phyloP scores from a whole-genome alignment of 2,113 vertebrate genomes.

The rabbit (Oryctolagus cuniculus) region mOryCun1.1 NC_091453.1:102764501-102765000 shows the following conservation, averaged over 20 bases:
- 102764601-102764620: background rate
- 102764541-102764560: too few species aligned
- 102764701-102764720: background rate
- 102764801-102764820: background rate
- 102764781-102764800: slow-evolving; percentile 39
- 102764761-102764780: background rate
- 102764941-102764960: slow-evolving; percentile 15
- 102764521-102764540: too few species aligned
- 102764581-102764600: slow-evolving; percentile 14
- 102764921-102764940: slow-evolving; percentile 6
- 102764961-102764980: background rate
- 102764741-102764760: background rate
- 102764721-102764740: background rate
- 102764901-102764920: background rate
- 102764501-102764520: too few species aligned
- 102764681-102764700: background rate
- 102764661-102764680: background rate
- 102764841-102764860: background rate
- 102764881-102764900: background rate
- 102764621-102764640: background rate
- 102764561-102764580: too few species aligned
- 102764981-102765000: background rate
- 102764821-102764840: slow-evolving; percentile 24
- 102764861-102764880: slow-evolving; percentile 37
- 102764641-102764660: slow-evolving; percentile 31